Conservation (phyloP, 2,888 invertebrate species). For the Molorchus minor region DNA sequence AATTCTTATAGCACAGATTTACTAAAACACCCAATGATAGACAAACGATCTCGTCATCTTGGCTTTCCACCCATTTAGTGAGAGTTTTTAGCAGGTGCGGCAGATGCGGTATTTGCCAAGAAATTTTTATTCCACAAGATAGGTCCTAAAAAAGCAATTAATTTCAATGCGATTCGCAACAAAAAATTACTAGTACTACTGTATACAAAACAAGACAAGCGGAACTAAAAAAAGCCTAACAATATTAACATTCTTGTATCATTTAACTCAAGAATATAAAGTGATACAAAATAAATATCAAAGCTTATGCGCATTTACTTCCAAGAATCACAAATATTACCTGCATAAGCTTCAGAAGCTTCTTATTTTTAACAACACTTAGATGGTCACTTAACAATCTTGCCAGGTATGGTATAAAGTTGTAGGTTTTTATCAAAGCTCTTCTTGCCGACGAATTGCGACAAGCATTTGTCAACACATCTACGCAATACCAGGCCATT, state of each 20-base stretch:
- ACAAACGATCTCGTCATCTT: constrained; percentile 64
- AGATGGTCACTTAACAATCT: constrained; percentile 69
- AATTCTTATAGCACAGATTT: constrained; percentile 81
- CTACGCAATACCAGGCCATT: constrained; percentile 72
- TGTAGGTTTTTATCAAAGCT: constrained; percentile 74
- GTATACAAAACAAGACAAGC: no score
- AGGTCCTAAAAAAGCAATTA: constrained; percentile 70
- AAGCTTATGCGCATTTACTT: no score
- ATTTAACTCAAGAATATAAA: no score
- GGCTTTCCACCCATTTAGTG: constrained; percentile 71
- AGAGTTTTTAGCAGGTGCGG: constrained; percentile 73
- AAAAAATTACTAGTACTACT: not conserved
- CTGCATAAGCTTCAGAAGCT: constrained; percentile 72
- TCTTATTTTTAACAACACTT: constrained; percentile 71
- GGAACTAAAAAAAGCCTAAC: no score
- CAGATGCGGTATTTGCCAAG: constrained; percentile 83
- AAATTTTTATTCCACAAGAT: constrained; percentile 80
- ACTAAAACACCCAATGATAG: constrained; percentile 76
- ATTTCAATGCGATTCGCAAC: not conserved
- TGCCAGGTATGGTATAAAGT: constrained; percentile 74
- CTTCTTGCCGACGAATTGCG: constrained; percentile 70
- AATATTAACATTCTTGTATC: no score
- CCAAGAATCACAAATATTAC: no score
- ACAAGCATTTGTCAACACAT: constrained; percentile 71
- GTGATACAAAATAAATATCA: no score